Conservation (phyloP, 2,888 invertebrate genomes). For the Aquatica leii region DNA sequence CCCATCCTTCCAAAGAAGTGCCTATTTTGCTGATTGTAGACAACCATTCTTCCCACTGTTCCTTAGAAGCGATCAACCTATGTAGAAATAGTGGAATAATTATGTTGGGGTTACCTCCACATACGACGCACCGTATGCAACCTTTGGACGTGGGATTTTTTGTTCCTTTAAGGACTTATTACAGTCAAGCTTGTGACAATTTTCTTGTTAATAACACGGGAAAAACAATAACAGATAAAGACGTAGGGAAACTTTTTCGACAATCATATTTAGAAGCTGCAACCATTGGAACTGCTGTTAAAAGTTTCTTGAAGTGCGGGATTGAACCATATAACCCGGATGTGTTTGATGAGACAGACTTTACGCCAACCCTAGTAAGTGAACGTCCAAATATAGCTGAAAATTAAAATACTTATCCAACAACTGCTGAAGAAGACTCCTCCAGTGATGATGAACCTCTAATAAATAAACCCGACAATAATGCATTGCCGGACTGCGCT, state of each 20-base stretch:
- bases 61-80: not conserved
- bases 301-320: too few relatives aligned
- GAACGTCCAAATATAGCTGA: not conserved
- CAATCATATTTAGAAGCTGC: constrained; percentile 42
- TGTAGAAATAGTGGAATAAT: not conserved
- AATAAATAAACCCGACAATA: too few relatives aligned
- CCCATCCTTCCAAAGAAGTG: constrained; percentile 20
- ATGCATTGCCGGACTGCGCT: too few relatives aligned
- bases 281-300: too few relatives aligned
- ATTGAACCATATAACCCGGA: too few relatives aligned
- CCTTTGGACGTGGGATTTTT: too few relatives aligned
- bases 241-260: constrained; percentile 41
- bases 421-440: too few relatives aligned
- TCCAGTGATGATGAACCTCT: too few relatives aligned
- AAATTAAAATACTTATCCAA: too few relatives aligned
- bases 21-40: not conserved
- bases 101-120: constrained; percentile 40
- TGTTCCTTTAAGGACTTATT: constrained; percentile 45
- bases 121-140: too few relatives aligned
- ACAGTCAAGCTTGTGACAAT: constrained; percentile 40
- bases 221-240: constrained; percentile 39
- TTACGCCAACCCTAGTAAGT: too few relatives aligned
- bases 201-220: constrained; percentile 44
- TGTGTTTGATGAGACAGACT: too few relatives aligned
- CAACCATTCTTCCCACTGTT: not conserved